Base-by-base conservation (phyloP, 2,797 vertebrate species). In the Ctenochaetus hawaiiensis region DNA sequence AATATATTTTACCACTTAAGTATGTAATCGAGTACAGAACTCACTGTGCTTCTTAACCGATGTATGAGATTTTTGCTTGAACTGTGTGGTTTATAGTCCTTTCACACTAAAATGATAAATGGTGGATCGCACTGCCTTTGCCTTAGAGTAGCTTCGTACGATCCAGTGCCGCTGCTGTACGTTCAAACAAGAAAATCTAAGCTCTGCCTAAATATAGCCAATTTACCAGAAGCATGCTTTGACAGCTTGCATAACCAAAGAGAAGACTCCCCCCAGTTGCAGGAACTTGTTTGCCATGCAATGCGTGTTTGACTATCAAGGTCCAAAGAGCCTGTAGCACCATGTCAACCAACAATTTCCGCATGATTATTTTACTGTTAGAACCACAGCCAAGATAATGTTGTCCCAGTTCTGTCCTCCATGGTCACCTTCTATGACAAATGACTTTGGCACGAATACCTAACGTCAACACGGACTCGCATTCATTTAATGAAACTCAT, bases 331-430 rank as follows among this genome's bases (percentile, higher is more conserved):
- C 23, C 8, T 13, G 17, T 0, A 22, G 23, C 8, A 59, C 2
- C 13, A 12, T 0, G 6, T 18, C 1, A 13, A n/a, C 20, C 20
- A 54, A 45, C 16, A 61, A 0, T 6, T 18, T 8, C 23, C 11
- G 18, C 3, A 0, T 8, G 4, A 5, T 2, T 5, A 13, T 5
- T 8, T 4, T 1, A 7, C 34, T 37, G 64, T 9, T 26, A 20
- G 26, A 67, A 13, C 12, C 11, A 22, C 23, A 73, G 13, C 4
- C 14, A 13, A 39, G 18, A 13, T 52, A 43, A 22, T 11, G 61
- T 67, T 30, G 10, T 13, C 7, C 30, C 47, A 44, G 30, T 75
- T 22, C 68, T 86, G 94, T 56, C 93, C 95, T 95, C 94, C 91
- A 91, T 71, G 26, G 79, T 92, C 89, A 91, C 92, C 90, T 93